A percentile compares a stretch with the other conserved stretches of the same genome.
Evolutionary conservation across 2,113 vertebrate species (phyloP).

Genomic region (Kryptolebias marmoratus): DNA sequence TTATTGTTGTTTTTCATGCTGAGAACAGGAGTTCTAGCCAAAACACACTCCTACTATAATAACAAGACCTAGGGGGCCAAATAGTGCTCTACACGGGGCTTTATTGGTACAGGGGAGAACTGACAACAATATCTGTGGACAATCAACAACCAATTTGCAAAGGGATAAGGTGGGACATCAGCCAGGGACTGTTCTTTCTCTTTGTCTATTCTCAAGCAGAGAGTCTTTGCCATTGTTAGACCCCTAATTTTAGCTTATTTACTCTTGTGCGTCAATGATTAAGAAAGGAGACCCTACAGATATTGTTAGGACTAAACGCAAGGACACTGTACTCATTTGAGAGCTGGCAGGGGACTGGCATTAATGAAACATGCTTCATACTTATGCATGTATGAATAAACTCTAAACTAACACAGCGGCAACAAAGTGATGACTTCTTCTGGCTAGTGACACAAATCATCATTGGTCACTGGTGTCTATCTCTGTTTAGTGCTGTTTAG

Average conservation of each 20-base stretch:
- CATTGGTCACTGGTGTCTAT: no score
- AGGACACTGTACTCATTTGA: background rate
- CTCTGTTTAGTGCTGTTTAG: no score
- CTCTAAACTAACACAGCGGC: no score
- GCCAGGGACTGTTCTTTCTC: conserved; percentile 51
- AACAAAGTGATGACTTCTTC: background rate
- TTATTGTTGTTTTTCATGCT: conserved; percentile 77
- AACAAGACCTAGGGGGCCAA: conserved; percentile 70
- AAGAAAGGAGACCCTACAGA: conserved; percentile 19
- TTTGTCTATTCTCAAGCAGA: conserved; percentile 19
- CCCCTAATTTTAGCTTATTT: conserved; percentile 23
- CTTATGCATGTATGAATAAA: background rate
- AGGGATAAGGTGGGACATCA: conserved; percentile 44
- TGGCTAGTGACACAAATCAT: no score
- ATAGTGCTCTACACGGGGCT: conserved; percentile 43
- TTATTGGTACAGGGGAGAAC: conserved; percentile 63
- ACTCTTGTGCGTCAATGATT: conserved; percentile 26
- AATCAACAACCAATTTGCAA: conserved; percentile 72
- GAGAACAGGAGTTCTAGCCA: conserved; percentile 63
- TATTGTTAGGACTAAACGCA: conserved; percentile 5
- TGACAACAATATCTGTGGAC: conserved; percentile 64
- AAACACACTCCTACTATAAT: conserved; percentile 75
- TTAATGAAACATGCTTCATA: background rate
- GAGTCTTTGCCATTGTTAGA: conserved; percentile 37
- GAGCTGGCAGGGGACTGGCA: background rate